phyloP scores from a whole-genome alignment of 2,888 invertebrate genomes.

The Ephialtes manifestator region DNA sequence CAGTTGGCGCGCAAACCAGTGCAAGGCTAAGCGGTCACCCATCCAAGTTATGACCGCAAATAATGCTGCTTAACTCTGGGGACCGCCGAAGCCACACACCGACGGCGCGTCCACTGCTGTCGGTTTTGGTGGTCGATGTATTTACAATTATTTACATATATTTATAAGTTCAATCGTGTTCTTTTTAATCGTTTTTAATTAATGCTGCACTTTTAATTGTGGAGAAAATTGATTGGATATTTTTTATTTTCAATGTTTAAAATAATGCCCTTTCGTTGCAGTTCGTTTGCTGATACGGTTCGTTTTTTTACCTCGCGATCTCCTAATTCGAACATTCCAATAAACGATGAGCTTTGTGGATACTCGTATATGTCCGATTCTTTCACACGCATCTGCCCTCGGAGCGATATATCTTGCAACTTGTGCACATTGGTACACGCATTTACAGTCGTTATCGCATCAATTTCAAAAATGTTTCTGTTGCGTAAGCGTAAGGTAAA shows the following conservation, averaged over 20 bases:
- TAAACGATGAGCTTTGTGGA: neutral
- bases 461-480: slow-evolving; percentile 10
- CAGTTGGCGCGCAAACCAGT: no score
- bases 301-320: neutral
- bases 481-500: no score
- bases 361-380: slow-evolving; percentile 3
- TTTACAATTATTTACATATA: no score
- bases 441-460: neutral
- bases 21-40: no score
- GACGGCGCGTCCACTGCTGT: no score
- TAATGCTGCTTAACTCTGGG: no score
- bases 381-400: neutral
- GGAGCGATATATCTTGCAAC: neutral
- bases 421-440: neutral
- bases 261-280: slow-evolving; percentile 14
- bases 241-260: neutral
- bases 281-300: neutral
- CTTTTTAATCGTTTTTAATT: no score
- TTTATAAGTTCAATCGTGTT: no score
- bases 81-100: no score
- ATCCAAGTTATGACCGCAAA: no score
- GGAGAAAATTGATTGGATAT: neutral
- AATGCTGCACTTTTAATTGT: no score
- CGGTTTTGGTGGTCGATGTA: no score
- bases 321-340: slow-evolving; percentile 5